These are phyloP conservation scores for Leptonema lineaticorne DNA, from an alignment of 1,140 invertebrate genomes.

Conservation along the genomic window DNA sequence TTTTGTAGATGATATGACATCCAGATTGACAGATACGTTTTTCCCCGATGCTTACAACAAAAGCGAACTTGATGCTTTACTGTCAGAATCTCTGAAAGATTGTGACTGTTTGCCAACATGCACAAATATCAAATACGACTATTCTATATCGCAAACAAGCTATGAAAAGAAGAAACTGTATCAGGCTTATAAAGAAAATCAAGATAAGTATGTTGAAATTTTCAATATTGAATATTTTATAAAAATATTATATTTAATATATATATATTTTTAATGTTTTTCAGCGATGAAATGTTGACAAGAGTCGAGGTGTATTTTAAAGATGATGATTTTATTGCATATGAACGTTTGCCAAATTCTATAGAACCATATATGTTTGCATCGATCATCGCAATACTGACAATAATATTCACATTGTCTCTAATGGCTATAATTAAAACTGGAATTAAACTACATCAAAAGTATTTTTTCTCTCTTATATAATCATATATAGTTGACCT, in stretches of 20 bases:
- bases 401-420: too few relatives aligned
- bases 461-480: too few relatives aligned
- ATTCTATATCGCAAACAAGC: conserved; percentile 66
- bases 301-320: too few relatives aligned
- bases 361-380: too few relatives aligned
- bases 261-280: not conserved
- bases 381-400: too few relatives aligned
- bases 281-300: not conserved
- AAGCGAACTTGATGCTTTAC: not conserved
- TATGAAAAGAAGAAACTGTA: conserved; percentile 58
- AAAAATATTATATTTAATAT: not conserved
- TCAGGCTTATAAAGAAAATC: conserved; percentile 46
- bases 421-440: too few relatives aligned
- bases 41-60: not conserved
- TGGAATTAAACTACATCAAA: too few relatives aligned
- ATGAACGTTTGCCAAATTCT: too few relatives aligned
- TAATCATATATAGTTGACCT: too few relatives aligned
- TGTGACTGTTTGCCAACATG: conserved; percentile 69
- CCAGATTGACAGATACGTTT: too few relatives aligned
- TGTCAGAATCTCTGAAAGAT: conserved; percentile 45
- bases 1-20: too few relatives aligned
- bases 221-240: not conserved
- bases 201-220: not conserved
- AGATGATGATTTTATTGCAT: too few relatives aligned
- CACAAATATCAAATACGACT: conserved; percentile 65